Evolutionary conservation across 2,888 invertebrate genomes (phyloP).

Genomic region (Drosophila ezoana): DNA sequence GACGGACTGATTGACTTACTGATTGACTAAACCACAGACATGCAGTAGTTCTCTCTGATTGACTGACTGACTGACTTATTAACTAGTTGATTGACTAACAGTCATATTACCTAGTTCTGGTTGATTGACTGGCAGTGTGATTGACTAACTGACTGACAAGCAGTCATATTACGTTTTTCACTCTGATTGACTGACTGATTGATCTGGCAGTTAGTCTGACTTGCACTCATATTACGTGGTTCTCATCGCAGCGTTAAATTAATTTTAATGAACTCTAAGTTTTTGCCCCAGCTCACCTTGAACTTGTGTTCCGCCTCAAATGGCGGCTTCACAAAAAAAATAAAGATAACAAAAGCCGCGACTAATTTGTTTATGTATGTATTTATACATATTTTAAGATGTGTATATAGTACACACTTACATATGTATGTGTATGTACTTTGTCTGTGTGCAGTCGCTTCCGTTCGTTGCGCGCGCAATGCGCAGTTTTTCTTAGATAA

Average conservation of each 20-base stretch:
- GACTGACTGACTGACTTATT: neutral
- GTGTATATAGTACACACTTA: conserved; percentile 19
- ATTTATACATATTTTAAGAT: conserved; percentile 6
- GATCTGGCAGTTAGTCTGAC: neutral
- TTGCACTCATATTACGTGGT: conserved; percentile 19
- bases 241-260: conserved; percentile 43
- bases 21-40: neutral
- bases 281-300: conserved; percentile 60
- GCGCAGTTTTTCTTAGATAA: conserved; percentile 72
- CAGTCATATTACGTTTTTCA: too few species aligned
- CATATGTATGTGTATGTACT: conserved; percentile 1
- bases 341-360: conserved; percentile 27
- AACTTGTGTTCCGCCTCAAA: conserved; percentile 64
- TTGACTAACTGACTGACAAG: neutral
- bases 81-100: too few species aligned
- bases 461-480: conserved; percentile 59
- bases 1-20: neutral
- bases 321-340: conserved; percentile 20
- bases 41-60: neutral
- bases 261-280: conserved; percentile 33
- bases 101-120: too few species aligned
- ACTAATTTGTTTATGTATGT: conserved; percentile 41
- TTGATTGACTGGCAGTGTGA: neutral
- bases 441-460: conserved; percentile 42
- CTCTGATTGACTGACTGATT: neutral